Evolutionary conservation across 2,888 invertebrate species (phyloP), one percentile per base, ranked within the genome.

Genomic region (Drosophila austrosaltans): DNA sequence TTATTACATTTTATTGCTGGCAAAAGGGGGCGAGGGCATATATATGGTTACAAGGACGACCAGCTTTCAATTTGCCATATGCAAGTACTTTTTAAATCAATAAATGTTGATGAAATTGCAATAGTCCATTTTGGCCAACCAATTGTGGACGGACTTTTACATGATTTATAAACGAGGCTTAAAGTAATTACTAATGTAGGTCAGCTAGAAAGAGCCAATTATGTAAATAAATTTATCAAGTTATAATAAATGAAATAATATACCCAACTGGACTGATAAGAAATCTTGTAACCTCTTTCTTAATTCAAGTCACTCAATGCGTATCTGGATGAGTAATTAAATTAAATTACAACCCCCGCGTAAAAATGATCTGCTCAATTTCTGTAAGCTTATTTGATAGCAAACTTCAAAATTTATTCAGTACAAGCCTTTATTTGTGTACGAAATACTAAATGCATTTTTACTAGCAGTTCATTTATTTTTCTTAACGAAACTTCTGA

Each of bases 1-100:
- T 75, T 86, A 83, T 86, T 77, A 76, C 58, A 61, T 77, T 65
- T 76, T 63, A 48, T 61, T 39, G 36, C 32, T 22, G 12, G 10
- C 36, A 20, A 1, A 16, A 22, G 36, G 57, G 36, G 39, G 48
- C 48, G 40, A 42, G 60, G 64, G 62, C 48, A 65, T 12, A n/a
- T 44, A 42, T 65, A 75, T 73, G 32, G 71, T 72, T 72, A 76
- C 87, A 85, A 87, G 89, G 84, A 89, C 87, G 74, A 20, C 20
- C 66, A 66, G 66, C 66, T 40, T 54, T 72, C 25, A n/a, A 20
- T 56, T 20, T 32, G 56, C 7, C 4, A 53, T 67, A 42, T 28
- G 42, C 20, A 22, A 22, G 22, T 1, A 2, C 36, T 40, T 8
- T 7, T 40, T 39, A 40, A 58, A 58, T 58, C 58, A 12, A 58